Base-by-base conservation (phyloP, 2,888 invertebrate genomes). In the Heliconius cydno region DNA sequence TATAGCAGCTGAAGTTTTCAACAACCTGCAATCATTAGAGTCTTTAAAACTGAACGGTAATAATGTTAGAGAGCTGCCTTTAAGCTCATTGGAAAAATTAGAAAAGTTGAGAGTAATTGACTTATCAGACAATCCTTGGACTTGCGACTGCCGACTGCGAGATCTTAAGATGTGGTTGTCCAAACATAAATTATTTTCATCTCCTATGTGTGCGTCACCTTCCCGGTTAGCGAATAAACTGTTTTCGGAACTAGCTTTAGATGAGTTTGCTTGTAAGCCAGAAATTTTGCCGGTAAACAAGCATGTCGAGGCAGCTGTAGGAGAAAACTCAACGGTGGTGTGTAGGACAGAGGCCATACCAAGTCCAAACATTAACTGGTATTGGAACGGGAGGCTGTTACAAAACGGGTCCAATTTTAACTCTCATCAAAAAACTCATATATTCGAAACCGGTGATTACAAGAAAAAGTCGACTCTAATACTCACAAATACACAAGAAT, bases 41-140 rank as follows among this genome's bases (percentile, higher is more conserved):
- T 96, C 96, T 82, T 93, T 98, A 79, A 98, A 98, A 87, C 91
- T 98, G 82, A 97, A 98, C 90, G 97, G 97, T 83, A 98, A 98
- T 91, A 96, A 96, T 85, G 95, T 98, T 81, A 95, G 96, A 72
- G 97, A 97, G 82, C 90, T 98, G 83, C 96, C 97, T 74, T 96
- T 97, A 22, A 96, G 96, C 84, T 97, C 97, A 1, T 96, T 98
- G 83, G 97, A 97, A 89, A 96, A 96, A 76, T 89, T 97, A 79
- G 96, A 96, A 85, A 96, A 97, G 80, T 95, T 98, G 75, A 97
- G 97, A 88, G 97, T 97, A 67, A 97, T 98, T 82, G 98, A 98
- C 88, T 92, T 98, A 84, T 98, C 98, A 83, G 97, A 97, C 84
- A 98, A 98, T 91, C 98, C 98, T 0, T 98, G 98, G 98, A 96